Evolutionary conservation across 2,888 invertebrate species (phyloP), one percentile per base, ranked within the genome.

Genomic region (Ectemnius lituratus): DNA sequence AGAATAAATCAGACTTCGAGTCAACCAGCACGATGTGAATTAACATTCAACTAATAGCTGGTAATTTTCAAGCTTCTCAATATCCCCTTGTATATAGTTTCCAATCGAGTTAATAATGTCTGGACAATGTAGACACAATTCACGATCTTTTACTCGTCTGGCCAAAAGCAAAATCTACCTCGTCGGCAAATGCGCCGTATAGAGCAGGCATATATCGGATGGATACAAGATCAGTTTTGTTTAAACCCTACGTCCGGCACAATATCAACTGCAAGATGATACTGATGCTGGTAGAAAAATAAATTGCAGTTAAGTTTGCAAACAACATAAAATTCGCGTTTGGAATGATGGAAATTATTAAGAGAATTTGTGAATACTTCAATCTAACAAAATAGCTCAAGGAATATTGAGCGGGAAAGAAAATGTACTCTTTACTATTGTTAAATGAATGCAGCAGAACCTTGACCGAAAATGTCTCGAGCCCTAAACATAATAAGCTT

Each of bases 11-110:
- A 23, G 23, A 23, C 23, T 23, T 23, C 23, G 23, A 23, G 23
- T 23, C 23, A 23, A 23, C 23, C 23, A 20, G 28, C 28, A 37
- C 28, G 2, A 37, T 11, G 0, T 37, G 37, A 37, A 37, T 6
- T 37, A 37, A 6, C 37, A 8, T 11, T 37, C 37, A 37, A 37
- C 11, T 8, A 37, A 62, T 73, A 78, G 76, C 79, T 77, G 75
- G 65, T 47, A 72, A 60, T 76, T 81, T 84, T 79, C 62, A 81
- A 77, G 83, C 80, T 83, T 81, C 82, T 82, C 75, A 67, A 62
- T 77, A 68, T 56, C 66, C 49, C 66, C 71, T 71, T 82, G 67
- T 82, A 76, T 62, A 78, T 77, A 77, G 68, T 73, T 73, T 67
- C 72, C 46, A 67, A 62, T 62, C 70, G 52, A 46, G 75, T 73